Evolutionary conservation across 1,140 invertebrate genomes (phyloP).

Genomic region (Aphidius ervi): DNA sequence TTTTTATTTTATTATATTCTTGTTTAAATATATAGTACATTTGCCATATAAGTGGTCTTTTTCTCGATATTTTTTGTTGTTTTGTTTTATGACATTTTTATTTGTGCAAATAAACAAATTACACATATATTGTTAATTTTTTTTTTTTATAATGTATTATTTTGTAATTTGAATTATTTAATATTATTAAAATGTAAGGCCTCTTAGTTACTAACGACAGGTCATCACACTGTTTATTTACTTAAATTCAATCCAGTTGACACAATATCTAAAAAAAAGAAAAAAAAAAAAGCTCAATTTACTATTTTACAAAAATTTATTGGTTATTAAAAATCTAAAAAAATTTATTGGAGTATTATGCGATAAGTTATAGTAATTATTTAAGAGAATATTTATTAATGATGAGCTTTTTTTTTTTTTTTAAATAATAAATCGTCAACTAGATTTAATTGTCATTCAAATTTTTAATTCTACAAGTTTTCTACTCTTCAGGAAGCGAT

Average conservation of each 20-base stretch:
- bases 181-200: conserved; percentile 40
- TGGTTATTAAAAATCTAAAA: too few species aligned
- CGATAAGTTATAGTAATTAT: too few species aligned
- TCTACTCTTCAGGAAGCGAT: too few species aligned
- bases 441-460: too few species aligned
- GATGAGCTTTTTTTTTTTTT: too few species aligned
- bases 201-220: conserved; percentile 51
- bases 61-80: not conserved
- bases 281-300: conserved; percentile 19
- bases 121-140: not conserved
- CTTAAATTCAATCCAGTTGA: not conserved
- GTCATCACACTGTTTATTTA: conserved; percentile 38
- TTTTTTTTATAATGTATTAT: conserved; percentile 3
- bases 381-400: too few species aligned
- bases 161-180: conserved; percentile 13
- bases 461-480: too few species aligned
- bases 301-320: conserved; percentile 1
- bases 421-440: too few species aligned
- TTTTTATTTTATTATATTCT: not conserved
- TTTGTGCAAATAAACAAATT: not conserved
- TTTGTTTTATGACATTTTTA: not conserved
- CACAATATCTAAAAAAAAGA: not conserved
- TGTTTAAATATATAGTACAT: not conserved
- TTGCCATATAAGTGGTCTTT: not conserved
- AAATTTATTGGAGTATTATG: too few species aligned